Conservation (phyloP, 2,113 vertebrate genomes). For the Salminus brasiliensis region DNA sequence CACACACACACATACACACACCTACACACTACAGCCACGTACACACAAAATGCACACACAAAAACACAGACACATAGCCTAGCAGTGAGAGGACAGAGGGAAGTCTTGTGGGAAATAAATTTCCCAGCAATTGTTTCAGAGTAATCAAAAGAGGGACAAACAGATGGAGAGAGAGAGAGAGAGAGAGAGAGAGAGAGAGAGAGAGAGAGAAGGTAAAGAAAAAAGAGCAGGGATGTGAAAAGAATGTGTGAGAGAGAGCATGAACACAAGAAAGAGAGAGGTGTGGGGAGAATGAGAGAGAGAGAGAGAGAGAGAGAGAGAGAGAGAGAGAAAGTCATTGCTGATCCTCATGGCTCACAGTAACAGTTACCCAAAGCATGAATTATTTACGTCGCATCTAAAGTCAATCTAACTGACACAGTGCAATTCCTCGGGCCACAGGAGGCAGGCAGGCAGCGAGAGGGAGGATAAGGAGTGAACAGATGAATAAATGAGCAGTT, state of each 20-base stretch:
- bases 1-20: not conserved
- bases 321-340: conserved; percentile 14
- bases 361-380: conserved; percentile 41
- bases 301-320: not conserved
- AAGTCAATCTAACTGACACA: conserved; percentile 41
- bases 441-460: conserved; percentile 7
- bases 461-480: not conserved
- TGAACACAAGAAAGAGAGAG: too few relatives aligned
- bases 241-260: not conserved
- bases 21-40: not conserved
- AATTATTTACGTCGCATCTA: conserved; percentile 54
- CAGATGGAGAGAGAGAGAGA: conserved; percentile 2
- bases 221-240: not conserved
- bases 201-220: not conserved
- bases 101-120: not conserved
- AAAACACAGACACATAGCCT: not conserved
- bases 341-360: conserved; percentile 5
- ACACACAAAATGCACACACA: not conserved
- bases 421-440: conserved; percentile 42
- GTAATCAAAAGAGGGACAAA: not conserved
- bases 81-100: not conserved
- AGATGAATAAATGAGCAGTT: conserved; percentile 31
- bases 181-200: not conserved
- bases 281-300: not conserved
- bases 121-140: not conserved